Percentiles rank a stretch among this genome's conserved stretches.
Evolutionary conservation across 2,888 invertebrate genomes (phyloP).

Genomic region (Nebria brevicollis): DNA sequence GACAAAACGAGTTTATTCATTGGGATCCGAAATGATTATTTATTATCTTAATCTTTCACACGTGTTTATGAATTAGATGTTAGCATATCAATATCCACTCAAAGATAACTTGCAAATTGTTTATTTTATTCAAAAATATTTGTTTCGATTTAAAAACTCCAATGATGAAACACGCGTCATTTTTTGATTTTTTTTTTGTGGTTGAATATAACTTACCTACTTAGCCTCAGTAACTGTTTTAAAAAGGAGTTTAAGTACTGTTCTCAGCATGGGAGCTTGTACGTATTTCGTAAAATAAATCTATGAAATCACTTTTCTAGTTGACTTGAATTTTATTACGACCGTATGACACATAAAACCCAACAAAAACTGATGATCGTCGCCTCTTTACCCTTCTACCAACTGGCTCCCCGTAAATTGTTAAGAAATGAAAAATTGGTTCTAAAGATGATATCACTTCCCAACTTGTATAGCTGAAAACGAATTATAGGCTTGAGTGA

Average conservation of each 20-base stretch:
- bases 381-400: neutral
- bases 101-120: constrained; percentile 1
- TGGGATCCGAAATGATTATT: neutral
- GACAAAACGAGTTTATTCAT: neutral
- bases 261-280: neutral
- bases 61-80: neutral
- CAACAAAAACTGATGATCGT: constrained; percentile 2
- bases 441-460: constrained; percentile 18
- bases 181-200: no score
- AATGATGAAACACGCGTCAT: no score
- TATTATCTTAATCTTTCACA: constrained; percentile 17
- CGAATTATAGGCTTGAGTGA: constrained; percentile 14
- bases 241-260: neutral
- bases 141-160: neutral
- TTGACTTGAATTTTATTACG: constrained; percentile 16
- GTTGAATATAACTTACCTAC: neutral
- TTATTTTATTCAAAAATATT: constrained; percentile 7
- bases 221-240: neutral
- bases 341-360: neutral
- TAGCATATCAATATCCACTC: constrained; percentile 2
- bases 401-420: neutral
- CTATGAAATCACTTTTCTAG: constrained; percentile 19
- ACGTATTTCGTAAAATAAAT: constrained; percentile 2
- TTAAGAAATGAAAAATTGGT: constrained; percentile 11
- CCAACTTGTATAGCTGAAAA: neutral